Percentiles rank a stretch among this genome's conserved stretches.
phyloP scores from a whole-genome alignment of 2,113 vertebrate genomes.

The Gymnobelideus leadbeateri region DNA sequence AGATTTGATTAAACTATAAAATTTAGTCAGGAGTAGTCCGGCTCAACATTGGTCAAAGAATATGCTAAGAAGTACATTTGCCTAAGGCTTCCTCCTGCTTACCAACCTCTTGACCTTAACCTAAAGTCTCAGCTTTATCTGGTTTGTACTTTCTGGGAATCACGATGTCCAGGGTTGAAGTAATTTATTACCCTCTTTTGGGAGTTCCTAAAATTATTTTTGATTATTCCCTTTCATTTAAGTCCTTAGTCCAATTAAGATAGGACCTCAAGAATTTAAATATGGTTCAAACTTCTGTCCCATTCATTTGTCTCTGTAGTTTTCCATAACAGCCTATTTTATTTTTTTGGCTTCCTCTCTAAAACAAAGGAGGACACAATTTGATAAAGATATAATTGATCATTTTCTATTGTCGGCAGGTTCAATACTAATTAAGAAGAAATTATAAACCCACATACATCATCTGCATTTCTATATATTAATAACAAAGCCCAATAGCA shows the following conservation, averaged over 20 bases:
- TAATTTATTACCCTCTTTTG: neutral
- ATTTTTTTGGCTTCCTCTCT: neutral
- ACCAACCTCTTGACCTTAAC: neutral
- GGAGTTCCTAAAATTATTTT: neutral
- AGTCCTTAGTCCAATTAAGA: neutral
- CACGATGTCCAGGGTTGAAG: neutral
- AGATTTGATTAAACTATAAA: too few relatives aligned
- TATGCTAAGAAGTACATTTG: neutral
- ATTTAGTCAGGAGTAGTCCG: too few relatives aligned
- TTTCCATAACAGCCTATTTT: neutral
- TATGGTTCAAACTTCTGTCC: neutral
- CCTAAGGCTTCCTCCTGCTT: neutral
- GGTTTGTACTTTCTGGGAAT: neutral
- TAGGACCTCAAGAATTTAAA: neutral
- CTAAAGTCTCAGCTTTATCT: neutral
- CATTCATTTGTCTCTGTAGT: neutral
- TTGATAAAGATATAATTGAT: neutral
- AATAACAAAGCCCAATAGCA: too few relatives aligned
- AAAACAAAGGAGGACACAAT: neutral
- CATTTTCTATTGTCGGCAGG: neutral
- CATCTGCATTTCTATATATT: too few relatives aligned
- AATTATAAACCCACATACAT: too few relatives aligned
- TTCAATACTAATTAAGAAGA: neutral
- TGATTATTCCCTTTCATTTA: neutral
- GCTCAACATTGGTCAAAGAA: too few relatives aligned